Evolutionary conservation across 2,888 invertebrate genomes (phyloP).

Genomic region (Galerucella calmariensis): DNA sequence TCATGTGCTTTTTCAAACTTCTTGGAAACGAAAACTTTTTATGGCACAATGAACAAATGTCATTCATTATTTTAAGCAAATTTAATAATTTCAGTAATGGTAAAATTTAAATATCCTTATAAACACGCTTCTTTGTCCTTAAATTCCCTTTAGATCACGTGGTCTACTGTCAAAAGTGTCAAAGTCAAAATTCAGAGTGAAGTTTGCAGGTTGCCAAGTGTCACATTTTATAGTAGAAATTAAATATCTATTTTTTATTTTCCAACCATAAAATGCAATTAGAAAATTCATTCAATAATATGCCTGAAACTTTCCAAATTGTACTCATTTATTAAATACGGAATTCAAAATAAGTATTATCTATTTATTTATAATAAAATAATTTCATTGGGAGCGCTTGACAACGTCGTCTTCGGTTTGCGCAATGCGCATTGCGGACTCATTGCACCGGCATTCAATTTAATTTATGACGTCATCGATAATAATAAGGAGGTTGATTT

Average conservation of each 20-base stretch:
- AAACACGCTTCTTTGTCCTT: not conserved
- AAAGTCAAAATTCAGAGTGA: not conserved
- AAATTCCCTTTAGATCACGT: not conserved
- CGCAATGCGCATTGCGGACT: conserved; percentile 26
- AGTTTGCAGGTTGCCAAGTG: not conserved
- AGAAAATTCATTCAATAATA: too few species aligned
- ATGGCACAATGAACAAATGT: conserved; percentile 16
- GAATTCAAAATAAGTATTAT: not conserved
- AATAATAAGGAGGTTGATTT: conserved; percentile 23
- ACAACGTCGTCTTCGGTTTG: conserved; percentile 18
- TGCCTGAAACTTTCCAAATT: too few species aligned
- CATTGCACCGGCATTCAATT: conserved; percentile 24
- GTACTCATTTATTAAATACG: too few species aligned
- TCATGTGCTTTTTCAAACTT: conserved; percentile 18
- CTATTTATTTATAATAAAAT: not conserved
- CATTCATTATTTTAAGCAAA: conserved; percentile 11
- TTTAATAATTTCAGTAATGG: not conserved
- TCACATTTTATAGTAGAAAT: not conserved
- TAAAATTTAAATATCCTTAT: not conserved
- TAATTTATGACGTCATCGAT: conserved; percentile 34
- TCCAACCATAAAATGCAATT: too few species aligned
- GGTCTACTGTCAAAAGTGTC: not conserved
- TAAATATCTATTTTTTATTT: not conserved
- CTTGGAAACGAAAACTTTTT: conserved; percentile 17
- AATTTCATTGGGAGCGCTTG: not conserved